Percentiles rank a stretch among this genome's conserved stretches.
phyloP scores from a whole-genome alignment of 2,113 vertebrate species.

The Callipepla californica region DNA sequence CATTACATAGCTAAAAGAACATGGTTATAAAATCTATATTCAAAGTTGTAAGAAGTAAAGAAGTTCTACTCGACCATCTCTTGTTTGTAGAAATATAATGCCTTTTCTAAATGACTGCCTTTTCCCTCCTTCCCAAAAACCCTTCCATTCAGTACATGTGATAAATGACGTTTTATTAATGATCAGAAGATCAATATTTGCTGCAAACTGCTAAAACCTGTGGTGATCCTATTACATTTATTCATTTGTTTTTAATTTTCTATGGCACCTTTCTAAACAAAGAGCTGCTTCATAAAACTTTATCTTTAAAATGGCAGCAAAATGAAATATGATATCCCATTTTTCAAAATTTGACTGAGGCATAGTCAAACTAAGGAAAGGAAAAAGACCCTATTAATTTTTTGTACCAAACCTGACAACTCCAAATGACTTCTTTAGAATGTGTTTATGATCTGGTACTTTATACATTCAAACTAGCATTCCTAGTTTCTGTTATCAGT shows the following conservation, averaged over 20 bases:
- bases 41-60: background rate
- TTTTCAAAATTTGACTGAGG: slow-evolving; percentile 6
- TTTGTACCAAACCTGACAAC: slow-evolving; percentile 31
- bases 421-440: slow-evolving; percentile 30
- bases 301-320: slow-evolving; percentile 26
- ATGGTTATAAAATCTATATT: background rate
- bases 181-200: background rate
- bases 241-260: slow-evolving; percentile 29
- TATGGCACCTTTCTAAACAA: background rate
- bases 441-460: background rate
- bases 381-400: slow-evolving; percentile 53
- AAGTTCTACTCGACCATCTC: background rate
- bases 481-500: background rate
- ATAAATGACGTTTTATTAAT: background rate
- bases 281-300: background rate
- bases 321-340: slow-evolving; percentile 50
- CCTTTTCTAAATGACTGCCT: background rate
- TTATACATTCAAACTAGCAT: background rate
- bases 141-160: background rate
- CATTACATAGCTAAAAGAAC: background rate
- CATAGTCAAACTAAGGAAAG: background rate
- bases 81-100: background rate
- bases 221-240: background rate
- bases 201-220: background rate
- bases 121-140: background rate